Conservation (phyloP, 2,797 vertebrate genomes). For the Scolopax bukidnonensis region DNA sequence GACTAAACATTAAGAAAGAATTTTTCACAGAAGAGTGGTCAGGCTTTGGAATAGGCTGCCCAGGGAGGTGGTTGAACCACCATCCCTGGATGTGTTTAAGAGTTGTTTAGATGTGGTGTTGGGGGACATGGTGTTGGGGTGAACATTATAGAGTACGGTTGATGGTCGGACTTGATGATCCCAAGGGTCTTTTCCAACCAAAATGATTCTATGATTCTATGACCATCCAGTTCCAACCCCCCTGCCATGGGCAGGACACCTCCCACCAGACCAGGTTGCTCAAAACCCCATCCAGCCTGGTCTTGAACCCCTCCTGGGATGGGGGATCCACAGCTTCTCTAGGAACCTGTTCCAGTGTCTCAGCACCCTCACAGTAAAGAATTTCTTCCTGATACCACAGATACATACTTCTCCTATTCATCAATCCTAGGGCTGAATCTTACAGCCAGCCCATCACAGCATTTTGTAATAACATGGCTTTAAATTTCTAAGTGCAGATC, state of each 20-base stretch:
- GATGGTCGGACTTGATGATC: no score
- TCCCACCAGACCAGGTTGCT: background rate
- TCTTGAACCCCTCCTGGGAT: background rate
- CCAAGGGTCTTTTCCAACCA: no score
- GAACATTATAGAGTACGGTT: no score
- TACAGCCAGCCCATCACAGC: background rate
- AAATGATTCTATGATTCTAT: no score
- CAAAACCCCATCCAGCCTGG: background rate
- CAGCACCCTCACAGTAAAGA: background rate
- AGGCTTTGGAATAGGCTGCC: no score
- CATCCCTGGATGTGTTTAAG: no score
- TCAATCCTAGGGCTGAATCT: background rate
- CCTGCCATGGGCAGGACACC: background rate
- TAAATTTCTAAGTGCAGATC: rapidly evolving
- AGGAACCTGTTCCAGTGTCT: background rate
- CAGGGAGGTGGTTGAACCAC: no score
- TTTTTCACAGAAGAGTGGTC: no score
- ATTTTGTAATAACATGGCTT: background rate
- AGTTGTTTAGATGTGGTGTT: no score
- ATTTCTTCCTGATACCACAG: background rate
- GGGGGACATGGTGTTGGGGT: no score
- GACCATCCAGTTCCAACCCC: background rate
- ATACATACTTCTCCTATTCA: background rate
- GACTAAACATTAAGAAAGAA: no score
- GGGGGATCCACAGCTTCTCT: background rate